phyloP scores from a whole-genome alignment of 1,140 invertebrate genomes.

The Tetragonula clypearis region DNA sequence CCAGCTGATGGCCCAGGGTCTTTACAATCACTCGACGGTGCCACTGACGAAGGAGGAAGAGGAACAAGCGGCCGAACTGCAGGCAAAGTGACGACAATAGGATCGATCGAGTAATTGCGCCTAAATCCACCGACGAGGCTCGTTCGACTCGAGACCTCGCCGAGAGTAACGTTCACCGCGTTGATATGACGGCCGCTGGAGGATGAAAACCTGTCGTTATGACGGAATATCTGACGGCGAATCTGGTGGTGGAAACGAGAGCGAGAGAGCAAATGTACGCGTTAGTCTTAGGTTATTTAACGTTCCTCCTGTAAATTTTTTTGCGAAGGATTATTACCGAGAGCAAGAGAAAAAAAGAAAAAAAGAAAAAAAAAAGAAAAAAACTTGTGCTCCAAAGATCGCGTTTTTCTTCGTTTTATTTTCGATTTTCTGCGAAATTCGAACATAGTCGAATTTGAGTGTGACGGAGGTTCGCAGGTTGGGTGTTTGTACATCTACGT shows the following conservation, averaged over 20 bases:
- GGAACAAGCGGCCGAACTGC: slow-evolving; percentile 83
- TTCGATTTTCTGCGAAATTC: neutral
- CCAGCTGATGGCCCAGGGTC: slow-evolving; percentile 96
- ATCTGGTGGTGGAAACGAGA: neutral
- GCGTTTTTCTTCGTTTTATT: neutral
- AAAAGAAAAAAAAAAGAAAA: too few relatives aligned
- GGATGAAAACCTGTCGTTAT: neutral
- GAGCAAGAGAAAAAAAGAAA: too few relatives aligned
- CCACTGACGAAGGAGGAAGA: slow-evolving; percentile 92
- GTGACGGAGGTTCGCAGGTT: neutral
- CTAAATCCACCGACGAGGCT: neutral
- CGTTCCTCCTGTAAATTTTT: slow-evolving; percentile 37
- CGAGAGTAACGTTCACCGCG: neutral
- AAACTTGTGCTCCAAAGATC: slow-evolving; percentile 29
- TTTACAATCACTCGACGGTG: slow-evolving; percentile 95
- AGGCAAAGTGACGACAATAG: slow-evolving; percentile 76
- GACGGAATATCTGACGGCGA: too few relatives aligned
- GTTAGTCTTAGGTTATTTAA: neutral
- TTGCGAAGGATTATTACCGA: neutral
- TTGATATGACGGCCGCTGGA: neutral
- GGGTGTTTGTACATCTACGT: slow-evolving; percentile 13
- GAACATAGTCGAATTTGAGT: neutral
- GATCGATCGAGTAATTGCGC: neutral
- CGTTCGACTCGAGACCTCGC: neutral
- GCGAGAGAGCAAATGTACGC: neutral